Evolutionary conservation across 1,140 invertebrate genomes (phyloP).

Genomic region (Anagrus nilaparvatae): DNA sequence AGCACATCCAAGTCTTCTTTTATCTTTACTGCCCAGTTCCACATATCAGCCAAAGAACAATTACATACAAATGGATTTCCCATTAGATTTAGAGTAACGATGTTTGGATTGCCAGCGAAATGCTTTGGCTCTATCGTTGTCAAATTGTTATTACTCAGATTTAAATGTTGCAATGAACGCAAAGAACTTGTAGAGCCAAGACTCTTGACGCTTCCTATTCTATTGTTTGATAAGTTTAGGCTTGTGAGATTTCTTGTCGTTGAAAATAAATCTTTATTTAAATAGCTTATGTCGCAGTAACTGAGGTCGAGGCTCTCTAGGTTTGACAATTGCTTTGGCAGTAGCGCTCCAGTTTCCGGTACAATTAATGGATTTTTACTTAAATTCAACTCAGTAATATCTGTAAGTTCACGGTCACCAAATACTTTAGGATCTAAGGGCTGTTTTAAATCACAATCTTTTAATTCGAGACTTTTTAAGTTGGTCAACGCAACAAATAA

Average conservation of each 20-base stretch:
- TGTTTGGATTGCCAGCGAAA: slow-evolving; percentile 45
- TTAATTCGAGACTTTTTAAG: slow-evolving; percentile 55
- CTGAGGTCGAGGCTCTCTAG: slow-evolving; percentile 55
- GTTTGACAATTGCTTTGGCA: slow-evolving; percentile 53
- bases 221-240: slow-evolving; percentile 53
- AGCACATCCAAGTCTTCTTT: slow-evolving; percentile 55
- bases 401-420: slow-evolving; percentile 52
- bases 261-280: slow-evolving; percentile 52
- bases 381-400: slow-evolving; percentile 56
- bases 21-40: slow-evolving; percentile 57
- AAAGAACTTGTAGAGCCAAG: slow-evolving; percentile 49
- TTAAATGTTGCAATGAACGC: slow-evolving; percentile 49
- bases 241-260: slow-evolving; percentile 52
- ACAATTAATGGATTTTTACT: slow-evolving; percentile 58
- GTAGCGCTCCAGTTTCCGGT: slow-evolving; percentile 44
- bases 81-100: slow-evolving; percentile 51
- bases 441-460: slow-evolving; percentile 53
- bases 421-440: slow-evolving; percentile 55
- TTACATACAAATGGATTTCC: slow-evolving; percentile 62
- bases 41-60: slow-evolving; percentile 58
- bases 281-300: slow-evolving; percentile 50
- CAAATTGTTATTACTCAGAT: slow-evolving; percentile 55
- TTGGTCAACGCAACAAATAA: slow-evolving; percentile 57
- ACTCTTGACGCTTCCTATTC: slow-evolving; percentile 41
- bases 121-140: slow-evolving; percentile 46